Evolutionary conservation across 1,140 invertebrate genomes (phyloP).

Genomic region (Drosophila arawakana): DNA sequence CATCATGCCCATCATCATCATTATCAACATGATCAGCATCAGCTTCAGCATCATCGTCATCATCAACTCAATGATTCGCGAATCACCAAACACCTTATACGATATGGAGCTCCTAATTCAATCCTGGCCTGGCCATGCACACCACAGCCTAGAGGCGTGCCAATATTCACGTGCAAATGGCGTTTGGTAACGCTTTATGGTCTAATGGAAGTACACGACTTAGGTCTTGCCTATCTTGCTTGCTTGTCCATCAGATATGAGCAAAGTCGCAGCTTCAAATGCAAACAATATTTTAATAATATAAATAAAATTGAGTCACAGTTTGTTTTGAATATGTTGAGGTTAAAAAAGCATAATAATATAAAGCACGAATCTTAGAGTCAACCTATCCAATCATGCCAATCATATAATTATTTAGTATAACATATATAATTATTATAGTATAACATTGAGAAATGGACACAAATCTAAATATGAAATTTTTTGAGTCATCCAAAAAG

Average conservation of each 20-base stretch:
- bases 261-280: slow-evolving; percentile 2
- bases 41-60: slow-evolving; percentile 57
- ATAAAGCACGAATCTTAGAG: not conserved
- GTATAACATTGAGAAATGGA: no score
- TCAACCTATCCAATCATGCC: no score
- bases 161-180: slow-evolving; percentile 71
- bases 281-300: not conserved
- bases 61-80: slow-evolving; percentile 5
- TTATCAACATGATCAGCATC: slow-evolving; percentile 30
- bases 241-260: no score
- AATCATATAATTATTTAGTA: no score
- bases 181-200: slow-evolving; percentile 76
- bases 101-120: slow-evolving; percentile 36
- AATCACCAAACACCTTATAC: slow-evolving; percentile 12
- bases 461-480: no score
- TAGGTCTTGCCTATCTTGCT: no score
- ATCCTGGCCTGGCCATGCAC: slow-evolving; percentile 3
- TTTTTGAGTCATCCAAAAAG: not conserved
- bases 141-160: slow-evolving; percentile 50
- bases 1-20: slow-evolving; percentile 57
- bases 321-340: no score
- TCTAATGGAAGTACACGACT: slow-evolving; percentile 67
- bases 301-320: not conserved
- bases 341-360: no score
- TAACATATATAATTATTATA: no score